Conservation (phyloP, 2,888 invertebrate species). For the Stegophylla sp. region DNA sequence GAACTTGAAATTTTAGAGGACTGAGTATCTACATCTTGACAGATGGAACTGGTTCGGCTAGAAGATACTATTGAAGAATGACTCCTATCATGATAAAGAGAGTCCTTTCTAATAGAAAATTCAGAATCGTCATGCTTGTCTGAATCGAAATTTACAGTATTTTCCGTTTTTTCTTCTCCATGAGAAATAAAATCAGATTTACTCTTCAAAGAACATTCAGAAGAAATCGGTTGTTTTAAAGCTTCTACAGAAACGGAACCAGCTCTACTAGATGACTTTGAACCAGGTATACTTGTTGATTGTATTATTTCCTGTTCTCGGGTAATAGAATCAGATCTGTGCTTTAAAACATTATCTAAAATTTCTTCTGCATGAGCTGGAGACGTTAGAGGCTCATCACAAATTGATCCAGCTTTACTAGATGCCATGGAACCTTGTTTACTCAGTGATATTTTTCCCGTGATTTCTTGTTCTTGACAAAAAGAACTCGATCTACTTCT, state of each 20-base stretch:
- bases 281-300: not conserved
- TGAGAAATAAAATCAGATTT: not conserved
- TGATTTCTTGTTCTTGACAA: not conserved
- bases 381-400: not conserved
- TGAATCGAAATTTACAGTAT: not conserved
- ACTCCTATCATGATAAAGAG: not conserved
- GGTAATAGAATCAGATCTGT: not conserved
- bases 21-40: conserved; percentile 23
- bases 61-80: not conserved
- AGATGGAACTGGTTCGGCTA: conserved; percentile 7
- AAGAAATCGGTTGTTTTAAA: not conserved
- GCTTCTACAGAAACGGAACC: not conserved
- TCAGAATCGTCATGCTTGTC: not conserved
- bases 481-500: not conserved
- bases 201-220: not conserved
- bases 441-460: fast-evolving
- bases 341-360: fast-evolving
- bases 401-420: not conserved
- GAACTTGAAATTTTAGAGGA: conserved; percentile 15
- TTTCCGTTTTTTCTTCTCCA: not conserved
- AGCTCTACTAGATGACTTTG: not conserved
- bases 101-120: not conserved
- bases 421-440: not conserved
- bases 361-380: not conserved
- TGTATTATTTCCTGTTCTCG: not conserved